Base-by-base conservation (phyloP, 1,140 invertebrate species). In the Heliothis virescens region DNA sequence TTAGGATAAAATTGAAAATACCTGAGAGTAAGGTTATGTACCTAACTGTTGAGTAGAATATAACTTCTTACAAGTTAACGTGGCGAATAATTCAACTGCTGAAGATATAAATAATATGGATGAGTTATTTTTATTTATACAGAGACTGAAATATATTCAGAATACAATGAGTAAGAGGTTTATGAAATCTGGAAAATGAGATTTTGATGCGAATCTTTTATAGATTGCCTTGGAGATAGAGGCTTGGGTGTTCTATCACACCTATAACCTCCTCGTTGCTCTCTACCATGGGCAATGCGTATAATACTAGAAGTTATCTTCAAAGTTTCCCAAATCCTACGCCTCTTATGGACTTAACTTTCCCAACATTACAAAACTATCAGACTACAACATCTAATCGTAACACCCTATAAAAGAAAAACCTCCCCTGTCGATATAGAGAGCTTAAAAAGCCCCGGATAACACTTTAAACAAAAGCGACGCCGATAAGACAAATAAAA, bases 1-100 rank as follows among this genome's bases (percentile, higher is more conserved):
- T 63, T 34, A 52, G 18, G 74, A 50, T 50, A 21, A 75, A 75
- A 76, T 76, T 76, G 74, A 76, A 76, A 76, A 76, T 74, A 63
- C 74, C 48, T 63, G 29, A 34, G 74, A 76, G 74, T 34, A 53
- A 62, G 47, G 73, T 76, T 41, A 71, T 53, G n/a, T 21, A 53
- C 21, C 1, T n/a, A 67, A 67, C 41, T 48, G 10, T n/a, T 2
- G 7, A 67, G 48, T 67, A 48, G 34, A 67, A 67, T 67, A 67
- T 41, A 16, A 18, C 7, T 48, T 48, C 47, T 67, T 48, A 7
- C 9, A 7, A 41, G 5, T 1, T 9, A 41, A 41, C 34, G 34
- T 7, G 34, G 5, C 34, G 34, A 41, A 41, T 41, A 41, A n/a
- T 63, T 34, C 12, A 16, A 5, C 7, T 65, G 16, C 52, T 55